phyloP scores from a whole-genome alignment of 92 coral and sea anemone genomes.

The Plumapathes pennacea region DNA sequence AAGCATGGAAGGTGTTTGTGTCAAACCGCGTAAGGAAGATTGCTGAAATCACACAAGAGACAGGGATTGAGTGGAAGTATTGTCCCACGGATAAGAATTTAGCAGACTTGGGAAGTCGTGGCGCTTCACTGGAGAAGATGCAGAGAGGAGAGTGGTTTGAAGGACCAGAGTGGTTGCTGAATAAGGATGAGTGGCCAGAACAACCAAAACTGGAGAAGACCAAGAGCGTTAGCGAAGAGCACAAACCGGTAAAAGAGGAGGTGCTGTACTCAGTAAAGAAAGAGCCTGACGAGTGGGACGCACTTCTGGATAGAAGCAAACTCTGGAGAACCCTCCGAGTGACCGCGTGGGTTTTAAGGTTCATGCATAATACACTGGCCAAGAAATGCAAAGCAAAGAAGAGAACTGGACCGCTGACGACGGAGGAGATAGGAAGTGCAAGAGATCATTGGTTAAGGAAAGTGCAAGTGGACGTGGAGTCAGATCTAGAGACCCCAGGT shows the following conservation, averaged over 20 bases:
- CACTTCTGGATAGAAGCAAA: constrained; percentile 25
- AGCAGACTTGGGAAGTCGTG: constrained; percentile 64
- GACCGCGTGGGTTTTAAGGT: constrained; percentile 46
- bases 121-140: constrained; percentile 54
- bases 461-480: constrained; percentile 13
- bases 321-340: constrained; percentile 43
- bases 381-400: not conserved
- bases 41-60: constrained; percentile 44
- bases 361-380: constrained; percentile 30
- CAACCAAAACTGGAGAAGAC: constrained; percentile 23
- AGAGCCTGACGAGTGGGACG: constrained; percentile 56
- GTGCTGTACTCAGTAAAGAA: constrained; percentile 1
- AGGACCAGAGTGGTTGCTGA: constrained; percentile 46
- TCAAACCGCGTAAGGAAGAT: constrained; percentile 56
- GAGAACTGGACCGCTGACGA: constrained; percentile 38
- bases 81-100: constrained; percentile 64
- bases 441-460: constrained; percentile 33
- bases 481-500: constrained; percentile 22
- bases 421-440: constrained; percentile 33
- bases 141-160: constrained; percentile 45
- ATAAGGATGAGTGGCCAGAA: constrained; percentile 30
- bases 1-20: constrained; percentile 58
- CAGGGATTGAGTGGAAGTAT: constrained; percentile 44
- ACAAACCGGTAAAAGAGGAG: constrained; percentile 19
- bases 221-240: constrained; percentile 17